A percentile compares a stretch with the other conserved stretches of the same genome.
phyloP scores from a whole-genome alignment of 1,140 invertebrate species.

The Nephila pilipes region DNA sequence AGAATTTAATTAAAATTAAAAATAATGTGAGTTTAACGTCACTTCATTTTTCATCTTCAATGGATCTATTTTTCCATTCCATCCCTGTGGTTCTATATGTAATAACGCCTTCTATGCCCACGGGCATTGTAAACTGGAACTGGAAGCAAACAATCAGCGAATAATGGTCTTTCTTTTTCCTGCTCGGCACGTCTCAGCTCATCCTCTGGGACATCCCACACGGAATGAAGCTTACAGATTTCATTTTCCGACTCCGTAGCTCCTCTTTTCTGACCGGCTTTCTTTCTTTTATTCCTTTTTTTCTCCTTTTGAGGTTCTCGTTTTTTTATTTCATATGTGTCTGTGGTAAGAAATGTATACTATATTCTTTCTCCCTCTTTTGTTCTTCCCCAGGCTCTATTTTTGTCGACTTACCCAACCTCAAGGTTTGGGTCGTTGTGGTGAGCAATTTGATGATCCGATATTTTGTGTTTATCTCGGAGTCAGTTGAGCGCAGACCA shows the following conservation, averaged over 20 bases:
- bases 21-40: background rate
- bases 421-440: background rate
- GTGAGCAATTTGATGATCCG: constrained; percentile 36
- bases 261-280: background rate
- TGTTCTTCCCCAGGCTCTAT: background rate
- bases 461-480: constrained; percentile 49
- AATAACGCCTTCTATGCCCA: constrained; percentile 41
- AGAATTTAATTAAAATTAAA: no score
- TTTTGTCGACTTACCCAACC: background rate
- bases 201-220: constrained; percentile 9
- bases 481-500: constrained; percentile 7
- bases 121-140: constrained; percentile 56
- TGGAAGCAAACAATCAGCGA: constrained; percentile 66
- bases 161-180: constrained; percentile 55
- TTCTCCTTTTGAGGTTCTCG: background rate
- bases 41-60: background rate
- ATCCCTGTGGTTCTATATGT: constrained; percentile 20
- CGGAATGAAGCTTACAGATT: constrained; percentile 61
- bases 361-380: background rate
- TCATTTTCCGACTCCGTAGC: constrained; percentile 43
- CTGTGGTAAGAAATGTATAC: background rate
- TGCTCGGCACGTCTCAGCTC: background rate
- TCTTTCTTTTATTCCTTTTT: background rate
- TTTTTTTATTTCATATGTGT: background rate
- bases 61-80: background rate